phyloP scores from a whole-genome alignment of 2,797 vertebrate species.

The Enteromius afrohamiltoni region DNA sequence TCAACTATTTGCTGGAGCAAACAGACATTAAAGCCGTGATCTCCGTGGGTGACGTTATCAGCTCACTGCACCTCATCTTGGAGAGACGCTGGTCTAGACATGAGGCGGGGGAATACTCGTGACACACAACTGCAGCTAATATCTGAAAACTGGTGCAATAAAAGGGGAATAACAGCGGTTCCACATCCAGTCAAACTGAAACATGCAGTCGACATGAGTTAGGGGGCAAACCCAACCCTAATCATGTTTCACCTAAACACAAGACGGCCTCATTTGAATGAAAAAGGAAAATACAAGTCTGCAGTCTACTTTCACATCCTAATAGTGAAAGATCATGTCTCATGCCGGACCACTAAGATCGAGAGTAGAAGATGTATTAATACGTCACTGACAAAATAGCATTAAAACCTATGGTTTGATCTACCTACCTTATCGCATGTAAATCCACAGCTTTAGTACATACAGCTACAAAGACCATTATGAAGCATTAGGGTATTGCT shows the following conservation, averaged over 20 bases:
- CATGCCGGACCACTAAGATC: background rate
- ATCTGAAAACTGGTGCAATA: constrained; percentile 21
- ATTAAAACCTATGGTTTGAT: background rate
- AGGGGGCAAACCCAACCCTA: constrained; percentile 40
- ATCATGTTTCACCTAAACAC: constrained; percentile 35
- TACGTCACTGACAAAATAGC: background rate
- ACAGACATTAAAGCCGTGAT: constrained; percentile 20
- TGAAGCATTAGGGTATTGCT: background rate
- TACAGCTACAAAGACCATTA: background rate
- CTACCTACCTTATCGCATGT: background rate
- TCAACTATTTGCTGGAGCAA: background rate
- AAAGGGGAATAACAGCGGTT: constrained; percentile 26
- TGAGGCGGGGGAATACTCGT: constrained; percentile 39
- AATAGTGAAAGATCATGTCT: background rate
- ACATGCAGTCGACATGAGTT: constrained; percentile 40
- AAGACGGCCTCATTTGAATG: constrained; percentile 5
- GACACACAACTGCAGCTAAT: constrained; percentile 30
- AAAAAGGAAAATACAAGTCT: constrained; percentile 38
- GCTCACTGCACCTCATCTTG: constrained; percentile 2
- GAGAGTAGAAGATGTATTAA: background rate
- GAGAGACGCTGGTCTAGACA: constrained; percentile 31
- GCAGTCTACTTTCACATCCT: constrained; percentile 57
- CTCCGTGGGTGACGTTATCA: constrained; percentile 30
- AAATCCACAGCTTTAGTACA: background rate
- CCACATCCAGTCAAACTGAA: constrained; percentile 48